Evolutionary conservation across 2,113 vertebrate genomes (phyloP).

Genomic region (Megaceryle maxima): DNA sequence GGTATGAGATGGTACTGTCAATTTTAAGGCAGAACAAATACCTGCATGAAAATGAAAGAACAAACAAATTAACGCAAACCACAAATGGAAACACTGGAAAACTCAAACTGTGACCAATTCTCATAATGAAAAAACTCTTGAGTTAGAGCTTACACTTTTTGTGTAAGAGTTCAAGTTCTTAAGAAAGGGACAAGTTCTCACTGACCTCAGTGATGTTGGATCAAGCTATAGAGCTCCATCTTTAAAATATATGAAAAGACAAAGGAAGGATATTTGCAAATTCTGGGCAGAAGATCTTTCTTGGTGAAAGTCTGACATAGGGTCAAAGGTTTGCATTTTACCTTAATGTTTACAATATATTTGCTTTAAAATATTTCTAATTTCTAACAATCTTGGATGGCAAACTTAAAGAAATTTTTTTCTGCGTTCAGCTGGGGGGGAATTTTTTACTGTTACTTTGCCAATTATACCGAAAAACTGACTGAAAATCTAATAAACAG

Average conservation of each 20-base stretch:
- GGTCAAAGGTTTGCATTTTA: not conserved
- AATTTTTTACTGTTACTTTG: not conserved
- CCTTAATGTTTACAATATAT: not conserved
- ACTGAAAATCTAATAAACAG: not conserved
- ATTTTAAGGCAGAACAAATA: slow-evolving; percentile 72
- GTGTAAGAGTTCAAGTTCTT: not conserved
- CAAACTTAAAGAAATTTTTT: not conserved
- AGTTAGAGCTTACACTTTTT: not conserved
- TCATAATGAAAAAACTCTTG: not conserved
- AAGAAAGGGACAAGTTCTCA: not conserved
- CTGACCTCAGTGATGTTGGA: not conserved
- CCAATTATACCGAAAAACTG: not conserved
- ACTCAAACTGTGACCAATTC: not conserved
- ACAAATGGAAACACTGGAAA: not conserved
- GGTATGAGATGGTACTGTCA: slow-evolving; percentile 72
- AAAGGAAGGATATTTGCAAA: not conserved
- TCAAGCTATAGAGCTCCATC: not conserved
- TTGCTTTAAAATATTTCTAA: not conserved
- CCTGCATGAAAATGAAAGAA: slow-evolving; percentile 54
- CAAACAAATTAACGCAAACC: not conserved
- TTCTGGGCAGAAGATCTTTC: not conserved
- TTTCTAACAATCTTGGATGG: not conserved
- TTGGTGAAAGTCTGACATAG: not conserved
- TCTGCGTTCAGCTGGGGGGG: not conserved
- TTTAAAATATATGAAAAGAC: not conserved